Conservation (phyloP, 2,797 vertebrate species). For the Mus minutoides region DNA sequence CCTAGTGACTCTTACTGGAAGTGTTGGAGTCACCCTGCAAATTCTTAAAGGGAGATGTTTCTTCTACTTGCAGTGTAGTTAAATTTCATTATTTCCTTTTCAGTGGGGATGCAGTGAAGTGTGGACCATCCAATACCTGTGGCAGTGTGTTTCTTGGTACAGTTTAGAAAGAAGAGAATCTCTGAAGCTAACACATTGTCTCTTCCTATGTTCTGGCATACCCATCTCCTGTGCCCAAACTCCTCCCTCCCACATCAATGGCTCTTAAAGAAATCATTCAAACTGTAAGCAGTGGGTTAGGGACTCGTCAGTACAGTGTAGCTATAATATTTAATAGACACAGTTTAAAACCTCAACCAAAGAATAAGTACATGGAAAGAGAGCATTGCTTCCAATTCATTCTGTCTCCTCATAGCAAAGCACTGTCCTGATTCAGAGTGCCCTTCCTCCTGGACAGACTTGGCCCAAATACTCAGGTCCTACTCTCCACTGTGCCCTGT, state of each 20-base stretch:
- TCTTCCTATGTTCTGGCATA: neutral
- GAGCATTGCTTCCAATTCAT: neutral
- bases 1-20: neutral
- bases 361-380: neutral
- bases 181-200: neutral
- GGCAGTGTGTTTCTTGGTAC: neutral
- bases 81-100: neutral
- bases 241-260: neutral
- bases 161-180: neutral
- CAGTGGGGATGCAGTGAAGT: neutral
- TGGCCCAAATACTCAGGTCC: neutral
- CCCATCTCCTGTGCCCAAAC: neutral
- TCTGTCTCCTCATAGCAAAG: neutral
- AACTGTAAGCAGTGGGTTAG: neutral
- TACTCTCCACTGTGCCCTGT: neutral
- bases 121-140: neutral
- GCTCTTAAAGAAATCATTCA: neutral
- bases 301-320: neutral
- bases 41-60: neutral
- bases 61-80: neutral
- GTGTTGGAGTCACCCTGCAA: neutral
- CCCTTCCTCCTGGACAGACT: neutral
- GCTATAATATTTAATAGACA: slow-evolving; percentile 15
- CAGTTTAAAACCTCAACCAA: neutral
- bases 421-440: neutral